Evolutionary conservation across 2,797 vertebrate genomes (phyloP), one percentile per base, ranked within the genome.

Genomic region (Rhinophrynus dorsalis): DNA sequence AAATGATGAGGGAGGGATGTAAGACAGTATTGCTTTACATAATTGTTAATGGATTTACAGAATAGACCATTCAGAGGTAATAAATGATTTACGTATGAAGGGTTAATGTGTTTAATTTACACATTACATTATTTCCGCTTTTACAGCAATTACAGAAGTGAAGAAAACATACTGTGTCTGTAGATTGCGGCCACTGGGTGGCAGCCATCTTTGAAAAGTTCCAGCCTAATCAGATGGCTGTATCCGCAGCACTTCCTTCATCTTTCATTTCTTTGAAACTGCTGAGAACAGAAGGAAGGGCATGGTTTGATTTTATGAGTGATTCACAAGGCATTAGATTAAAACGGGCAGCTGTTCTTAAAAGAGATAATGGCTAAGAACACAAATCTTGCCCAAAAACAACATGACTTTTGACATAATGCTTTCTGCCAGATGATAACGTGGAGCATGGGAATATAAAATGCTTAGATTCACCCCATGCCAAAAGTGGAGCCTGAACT

Each of bases 301-400:
- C 55, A 42, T 23, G 33, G 44, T 68, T 68, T 59, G 12, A 52
- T 62, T 52, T 44, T 69, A 33, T 61, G 37, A 37, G 37, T 62
- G 67, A 69, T 62, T 52, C 48, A 55, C 57, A 61, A 61, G 40
- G 55, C 67, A 62, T 44, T 61, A 40, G 47, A 69, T 69, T 69
- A 51, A 62, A 24, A 21, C 33, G 35, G 56, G 48, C 29, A 21
- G 17, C 48, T 54, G 3, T 55, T 44, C 37, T 45, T 69, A 44
- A 62, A 62, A 62, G 48, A 33, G 27, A 35, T 57, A 67, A 57
- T 56, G 44, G 23, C 30, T 35, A 26, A 32, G 64, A 47, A 67
- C 55, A 67, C 27, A 67, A 18, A 57, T 67, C 35, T 56, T 55
- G 51, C 23, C 51, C 63, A 55, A 66, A 65, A 66, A 54, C 64